phyloP scores from a whole-genome alignment of 1,140 invertebrate species.

The Drosophila murphyi region DNA sequence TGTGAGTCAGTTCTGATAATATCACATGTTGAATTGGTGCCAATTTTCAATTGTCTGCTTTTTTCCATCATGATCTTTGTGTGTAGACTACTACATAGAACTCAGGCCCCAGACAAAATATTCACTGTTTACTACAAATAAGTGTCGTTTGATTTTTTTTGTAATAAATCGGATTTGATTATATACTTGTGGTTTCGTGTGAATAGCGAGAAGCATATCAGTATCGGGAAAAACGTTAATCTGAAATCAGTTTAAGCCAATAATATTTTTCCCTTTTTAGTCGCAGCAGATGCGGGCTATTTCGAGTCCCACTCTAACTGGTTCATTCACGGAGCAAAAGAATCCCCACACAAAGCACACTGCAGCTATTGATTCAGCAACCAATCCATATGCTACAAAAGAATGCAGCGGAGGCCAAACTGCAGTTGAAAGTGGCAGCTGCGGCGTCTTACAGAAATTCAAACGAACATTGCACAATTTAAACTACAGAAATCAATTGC shows the following conservation, averaged over 20 bases:
- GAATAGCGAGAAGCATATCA: neutral
- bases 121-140: neutral
- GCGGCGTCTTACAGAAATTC: constrained; percentile 89
- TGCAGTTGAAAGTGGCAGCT: constrained; percentile 11
- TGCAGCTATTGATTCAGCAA: neutral
- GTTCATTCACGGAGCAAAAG: constrained; percentile 15
- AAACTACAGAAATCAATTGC: constrained; percentile 69
- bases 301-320: constrained; percentile 77
- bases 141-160: constrained; percentile 20
- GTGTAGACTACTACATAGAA: neutral
- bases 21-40: neutral
- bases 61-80: neutral
- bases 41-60: neutral
- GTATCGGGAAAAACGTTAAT: neutral
- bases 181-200: constrained; percentile 56
- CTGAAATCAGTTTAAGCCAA: neutral
- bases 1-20: neutral
- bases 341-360: constrained; percentile 27
- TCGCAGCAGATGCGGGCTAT: constrained; percentile 78
- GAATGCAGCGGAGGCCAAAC: constrained; percentile 3
- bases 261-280: constrained; percentile 48
- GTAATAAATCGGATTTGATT: constrained; percentile 31
- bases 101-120: neutral
- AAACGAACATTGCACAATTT: constrained; percentile 88
- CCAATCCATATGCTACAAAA: neutral